phyloP scores from a whole-genome alignment of 2,113 vertebrate species.

The Phrynosoma platyrhinos region DNA sequence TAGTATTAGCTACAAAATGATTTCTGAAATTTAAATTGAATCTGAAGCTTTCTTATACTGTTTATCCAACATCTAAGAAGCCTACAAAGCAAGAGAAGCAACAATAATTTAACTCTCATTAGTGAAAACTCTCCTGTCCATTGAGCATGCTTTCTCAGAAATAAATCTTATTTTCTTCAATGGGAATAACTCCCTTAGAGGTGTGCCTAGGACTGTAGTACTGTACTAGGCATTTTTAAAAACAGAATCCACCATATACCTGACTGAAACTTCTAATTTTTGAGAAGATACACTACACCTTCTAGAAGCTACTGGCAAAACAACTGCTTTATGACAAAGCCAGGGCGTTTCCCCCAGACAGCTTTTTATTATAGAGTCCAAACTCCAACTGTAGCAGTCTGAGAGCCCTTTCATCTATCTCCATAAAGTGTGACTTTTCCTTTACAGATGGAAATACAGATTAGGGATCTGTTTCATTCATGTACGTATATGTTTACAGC shows the following conservation, averaged over 20 bases:
- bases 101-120: too few relatives aligned
- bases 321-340: background rate
- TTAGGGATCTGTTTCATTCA: background rate
- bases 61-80: background rate
- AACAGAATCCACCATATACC: too few relatives aligned
- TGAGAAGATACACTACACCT: background rate
- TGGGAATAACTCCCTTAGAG: background rate
- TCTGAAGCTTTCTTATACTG: background rate
- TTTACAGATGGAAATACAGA: background rate
- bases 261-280: too few relatives aligned
- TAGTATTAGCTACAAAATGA: background rate
- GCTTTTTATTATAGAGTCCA: background rate
- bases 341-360: background rate
- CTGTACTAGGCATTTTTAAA: background rate
- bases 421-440: background rate
- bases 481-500: background rate
- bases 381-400: background rate
- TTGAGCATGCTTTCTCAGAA: background rate
- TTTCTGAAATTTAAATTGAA: background rate
- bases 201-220: background rate
- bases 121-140: background rate
- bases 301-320: background rate
- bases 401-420: background rate
- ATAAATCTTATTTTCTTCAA: background rate
- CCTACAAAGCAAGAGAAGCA: too few relatives aligned